These are phyloP conservation scores for Trypoxylon attenuatum DNA, from an alignment of 2,888 invertebrate genomes.

Conservation along the genomic window DNA sequence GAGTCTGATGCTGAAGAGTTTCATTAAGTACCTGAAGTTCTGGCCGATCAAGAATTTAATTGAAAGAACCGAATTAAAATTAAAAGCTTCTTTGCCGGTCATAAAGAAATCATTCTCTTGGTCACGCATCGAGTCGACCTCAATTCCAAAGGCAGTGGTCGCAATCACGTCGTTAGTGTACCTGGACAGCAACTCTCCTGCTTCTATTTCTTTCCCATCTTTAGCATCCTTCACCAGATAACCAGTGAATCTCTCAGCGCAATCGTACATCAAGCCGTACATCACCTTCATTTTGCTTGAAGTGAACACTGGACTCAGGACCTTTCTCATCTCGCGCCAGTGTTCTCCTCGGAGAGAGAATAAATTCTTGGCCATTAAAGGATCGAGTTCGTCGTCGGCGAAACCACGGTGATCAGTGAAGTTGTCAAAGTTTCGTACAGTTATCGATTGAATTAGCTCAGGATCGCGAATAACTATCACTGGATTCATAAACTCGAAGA, in stretches of 20 bases:
- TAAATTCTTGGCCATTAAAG: constrained; percentile 50
- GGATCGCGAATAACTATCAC: constrained; percentile 53
- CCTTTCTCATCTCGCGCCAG: constrained; percentile 76
- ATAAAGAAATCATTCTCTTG: constrained; percentile 64
- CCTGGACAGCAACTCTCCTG: constrained; percentile 61
- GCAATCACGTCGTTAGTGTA: constrained; percentile 63
- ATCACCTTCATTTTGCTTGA: constrained; percentile 77
- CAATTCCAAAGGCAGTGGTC: constrained; percentile 60
- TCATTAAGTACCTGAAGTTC: constrained; percentile 29
- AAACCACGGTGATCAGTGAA: constrained; percentile 48
- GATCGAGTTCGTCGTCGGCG: constrained; percentile 31
- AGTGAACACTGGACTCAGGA: constrained; percentile 78
- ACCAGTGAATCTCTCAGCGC: constrained; percentile 60
- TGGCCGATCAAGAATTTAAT: constrained; percentile 34
- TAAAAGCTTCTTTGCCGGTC: constrained; percentile 45
- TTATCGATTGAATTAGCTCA: constrained; percentile 53
- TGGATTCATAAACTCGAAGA: constrained; percentile 51
- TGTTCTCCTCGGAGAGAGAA: constrained; percentile 68
- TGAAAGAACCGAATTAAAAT: constrained; percentile 19
- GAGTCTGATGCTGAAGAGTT: constrained; percentile 21
- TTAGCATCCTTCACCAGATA: constrained; percentile 39
- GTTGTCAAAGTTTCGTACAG: constrained; percentile 48
- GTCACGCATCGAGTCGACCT: constrained; percentile 59
- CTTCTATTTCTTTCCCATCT: constrained; percentile 44
- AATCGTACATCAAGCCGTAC: constrained; percentile 74